A percentile compares a stretch with the other conserved stretches of the same genome.
phyloP scores from a whole-genome alignment of 2,797 vertebrate species.

The Sarcophilus harrisii region DNA sequence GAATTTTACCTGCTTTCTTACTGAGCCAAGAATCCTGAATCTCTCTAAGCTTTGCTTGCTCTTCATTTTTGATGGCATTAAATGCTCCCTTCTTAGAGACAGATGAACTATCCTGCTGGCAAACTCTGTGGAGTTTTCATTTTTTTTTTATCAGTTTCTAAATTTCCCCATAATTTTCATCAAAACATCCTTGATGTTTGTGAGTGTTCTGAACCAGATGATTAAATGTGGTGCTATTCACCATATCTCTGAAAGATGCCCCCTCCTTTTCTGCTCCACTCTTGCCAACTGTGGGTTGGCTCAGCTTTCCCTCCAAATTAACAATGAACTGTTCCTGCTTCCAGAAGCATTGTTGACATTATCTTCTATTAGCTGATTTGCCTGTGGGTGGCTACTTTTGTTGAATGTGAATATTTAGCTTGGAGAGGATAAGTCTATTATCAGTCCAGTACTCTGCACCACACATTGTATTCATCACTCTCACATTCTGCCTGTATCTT shows the following conservation, averaged over 20 bases:
- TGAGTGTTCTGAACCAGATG: neutral
- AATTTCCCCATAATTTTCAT: neutral
- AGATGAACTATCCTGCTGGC: neutral
- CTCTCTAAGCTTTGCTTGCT: neutral
- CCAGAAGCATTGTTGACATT: neutral
- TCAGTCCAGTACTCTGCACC: neutral
- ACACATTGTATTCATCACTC: neutral
- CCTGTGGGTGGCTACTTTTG: neutral
- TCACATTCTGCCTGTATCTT: neutral
- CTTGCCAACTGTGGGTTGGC: too few species aligned
- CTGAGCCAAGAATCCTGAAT: neutral
- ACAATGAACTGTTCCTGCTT: neutral
- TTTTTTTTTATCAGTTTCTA: neutral
- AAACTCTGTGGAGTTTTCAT: neutral
- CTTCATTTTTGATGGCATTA: neutral
- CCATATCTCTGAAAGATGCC: neutral
- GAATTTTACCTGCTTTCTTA: neutral
- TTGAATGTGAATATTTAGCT: neutral
- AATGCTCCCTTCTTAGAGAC: neutral
- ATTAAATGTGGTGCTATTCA: neutral
- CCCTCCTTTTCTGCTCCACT: neutral
- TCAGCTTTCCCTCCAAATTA: too few species aligned
- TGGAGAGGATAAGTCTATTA: neutral
- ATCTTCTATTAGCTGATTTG: neutral
- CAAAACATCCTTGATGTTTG: neutral